Conservation (phyloP, 2,797 vertebrate species). For the Fratercula arctica region DNA sequence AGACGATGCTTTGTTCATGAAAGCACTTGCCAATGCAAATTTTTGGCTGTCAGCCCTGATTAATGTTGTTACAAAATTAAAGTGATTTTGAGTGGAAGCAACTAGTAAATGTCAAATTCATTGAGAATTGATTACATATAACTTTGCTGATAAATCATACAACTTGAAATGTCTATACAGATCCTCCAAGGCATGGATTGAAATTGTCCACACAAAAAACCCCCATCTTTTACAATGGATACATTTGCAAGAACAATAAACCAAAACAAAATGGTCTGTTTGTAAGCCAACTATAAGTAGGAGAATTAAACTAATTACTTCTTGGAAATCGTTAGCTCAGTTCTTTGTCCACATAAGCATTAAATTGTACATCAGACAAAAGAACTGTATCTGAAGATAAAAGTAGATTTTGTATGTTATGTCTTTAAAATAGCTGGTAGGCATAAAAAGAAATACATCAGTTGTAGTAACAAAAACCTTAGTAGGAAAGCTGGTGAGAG, state of each 20-base stretch:
- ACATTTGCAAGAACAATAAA: neutral
- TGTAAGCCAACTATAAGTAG: neutral
- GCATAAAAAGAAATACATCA: neutral
- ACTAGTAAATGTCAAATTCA: neutral
- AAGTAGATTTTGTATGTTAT: neutral
- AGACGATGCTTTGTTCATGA: neutral
- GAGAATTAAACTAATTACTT: neutral
- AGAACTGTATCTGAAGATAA: neutral
- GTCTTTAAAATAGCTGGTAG: neutral
- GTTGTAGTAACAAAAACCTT: neutral
- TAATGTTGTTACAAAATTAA: neutral
- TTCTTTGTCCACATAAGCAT: neutral
- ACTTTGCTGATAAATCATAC: neutral
- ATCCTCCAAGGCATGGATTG: neutral
- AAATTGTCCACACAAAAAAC: fast-evolving
- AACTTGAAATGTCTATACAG: neutral
- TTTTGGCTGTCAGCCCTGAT: neutral
- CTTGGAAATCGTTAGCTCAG: neutral
- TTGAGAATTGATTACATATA: neutral
- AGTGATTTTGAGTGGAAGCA: constrained; percentile 7
- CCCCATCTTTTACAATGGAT: neutral
- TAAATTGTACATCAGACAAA: neutral
- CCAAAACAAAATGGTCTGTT: neutral
- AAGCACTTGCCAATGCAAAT: constrained; percentile 11
- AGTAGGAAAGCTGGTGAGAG: neutral